Conservation (phyloP, 2,797 vertebrate species). For the Gephyroberyx darwinii region DNA sequence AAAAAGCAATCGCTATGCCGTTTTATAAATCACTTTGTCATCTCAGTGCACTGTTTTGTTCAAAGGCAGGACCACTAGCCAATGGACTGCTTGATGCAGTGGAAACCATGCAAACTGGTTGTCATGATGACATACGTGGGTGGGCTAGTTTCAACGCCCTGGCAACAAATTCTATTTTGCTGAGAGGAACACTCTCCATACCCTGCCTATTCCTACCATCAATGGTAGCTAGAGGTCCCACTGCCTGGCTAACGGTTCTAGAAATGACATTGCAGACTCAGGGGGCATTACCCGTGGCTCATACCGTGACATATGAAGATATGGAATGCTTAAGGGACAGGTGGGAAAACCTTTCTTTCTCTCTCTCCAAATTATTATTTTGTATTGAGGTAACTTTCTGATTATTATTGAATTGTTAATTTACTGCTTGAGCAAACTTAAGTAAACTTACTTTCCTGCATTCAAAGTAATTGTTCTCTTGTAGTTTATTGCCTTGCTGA, state of each 20-base stretch:
- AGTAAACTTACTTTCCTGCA: too few relatives aligned
- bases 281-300: constrained; percentile 33
- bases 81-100: constrained; percentile 72
- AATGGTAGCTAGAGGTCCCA: constrained; percentile 51
- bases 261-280: constrained; percentile 12
- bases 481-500: too few relatives aligned
- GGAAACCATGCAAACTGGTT: constrained; percentile 66
- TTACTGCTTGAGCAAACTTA: too few relatives aligned
- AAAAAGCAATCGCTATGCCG: constrained; percentile 62
- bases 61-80: constrained; percentile 66
- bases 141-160: constrained; percentile 48
- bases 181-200: constrained; percentile 50
- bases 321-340: constrained; percentile 15
- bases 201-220: constrained; percentile 31
- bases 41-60: constrained; percentile 60
- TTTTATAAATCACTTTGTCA: constrained; percentile 82
- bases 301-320: constrained; percentile 30
- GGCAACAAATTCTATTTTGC: constrained; percentile 55
- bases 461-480: too few relatives aligned
- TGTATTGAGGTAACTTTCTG: too few relatives aligned
- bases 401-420: too few relatives aligned
- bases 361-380: too few relatives aligned
- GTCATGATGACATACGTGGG: constrained; percentile 71
- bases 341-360: neutral
- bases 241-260: constrained; percentile 31